Conservation (phyloP, 2,888 invertebrate species). For the Latheticus oryzae region DNA sequence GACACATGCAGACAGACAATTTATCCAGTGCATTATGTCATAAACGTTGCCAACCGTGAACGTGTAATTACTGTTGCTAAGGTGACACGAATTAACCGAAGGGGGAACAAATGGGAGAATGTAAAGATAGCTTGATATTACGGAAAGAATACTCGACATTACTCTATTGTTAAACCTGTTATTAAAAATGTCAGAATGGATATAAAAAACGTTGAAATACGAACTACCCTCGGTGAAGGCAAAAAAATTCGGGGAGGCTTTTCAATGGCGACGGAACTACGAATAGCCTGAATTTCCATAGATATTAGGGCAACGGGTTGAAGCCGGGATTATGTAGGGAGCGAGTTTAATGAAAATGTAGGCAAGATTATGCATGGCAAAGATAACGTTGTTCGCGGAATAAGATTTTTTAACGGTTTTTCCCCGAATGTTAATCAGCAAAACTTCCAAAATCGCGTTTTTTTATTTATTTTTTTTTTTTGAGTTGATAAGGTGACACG, state of each 20-base stretch:
- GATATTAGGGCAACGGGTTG: conserved; percentile 10
- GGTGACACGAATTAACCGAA: conserved; percentile 17
- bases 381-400: conserved; percentile 1
- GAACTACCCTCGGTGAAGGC: conserved; percentile 11
- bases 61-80: conserved; percentile 15
- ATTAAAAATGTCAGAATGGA: conserved; percentile 13
- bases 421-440: no score
- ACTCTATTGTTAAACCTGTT: conserved; percentile 16
- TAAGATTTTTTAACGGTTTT: no score
- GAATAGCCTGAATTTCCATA: conserved; percentile 27
- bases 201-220: conserved; percentile 4
- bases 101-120: not conserved
- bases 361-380: no score
- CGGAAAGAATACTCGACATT: conserved; percentile 1
- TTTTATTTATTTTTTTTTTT: no score
- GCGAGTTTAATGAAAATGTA: conserved; percentile 11
- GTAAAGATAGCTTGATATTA: not conserved
- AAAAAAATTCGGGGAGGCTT: conserved; percentile 13
- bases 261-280: no score
- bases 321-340: conserved; percentile 1
- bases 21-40: not conserved
- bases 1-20: no score
- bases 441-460: no score
- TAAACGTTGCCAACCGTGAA: conserved; percentile 9
- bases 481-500: conserved; percentile 23